A percentile compares a stretch with the other conserved stretches of the same genome.
Evolutionary conservation across 2,888 invertebrate species (phyloP).

Genomic region (Volucella inanis): DNA sequence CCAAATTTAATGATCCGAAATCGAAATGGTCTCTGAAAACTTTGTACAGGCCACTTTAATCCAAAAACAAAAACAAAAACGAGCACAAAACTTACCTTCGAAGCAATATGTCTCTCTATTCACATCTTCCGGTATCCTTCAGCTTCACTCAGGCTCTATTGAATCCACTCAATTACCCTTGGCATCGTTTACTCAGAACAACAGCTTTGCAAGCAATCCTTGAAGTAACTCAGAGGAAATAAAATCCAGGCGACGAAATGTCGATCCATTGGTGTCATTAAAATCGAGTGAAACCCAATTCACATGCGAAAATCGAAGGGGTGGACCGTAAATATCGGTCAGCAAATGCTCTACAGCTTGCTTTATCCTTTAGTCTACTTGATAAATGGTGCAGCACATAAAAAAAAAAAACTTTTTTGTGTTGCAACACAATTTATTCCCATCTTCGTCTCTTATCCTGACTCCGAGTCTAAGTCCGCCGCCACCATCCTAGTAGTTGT

Average conservation of each 20-base stretch:
- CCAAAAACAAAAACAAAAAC: not conserved
- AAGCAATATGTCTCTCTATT: constrained; percentile 27
- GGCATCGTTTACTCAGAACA: constrained; percentile 33
- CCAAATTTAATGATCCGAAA: constrained; percentile 29
- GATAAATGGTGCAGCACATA: constrained; percentile 70
- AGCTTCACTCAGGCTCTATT: not conserved
- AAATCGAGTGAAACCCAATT: constrained; percentile 62
- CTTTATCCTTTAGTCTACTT: constrained; percentile 44
- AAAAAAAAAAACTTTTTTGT: constrained; percentile 38
- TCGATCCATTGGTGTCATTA: constrained; percentile 66
- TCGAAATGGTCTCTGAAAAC: constrained; percentile 24
- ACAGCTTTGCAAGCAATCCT: constrained; percentile 32
- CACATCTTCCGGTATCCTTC: constrained; percentile 10
- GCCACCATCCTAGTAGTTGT: not conserved
- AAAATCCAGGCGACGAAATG: constrained; percentile 71
- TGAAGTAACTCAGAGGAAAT: constrained; percentile 42
- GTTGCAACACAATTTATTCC: constrained; percentile 55
- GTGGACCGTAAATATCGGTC: constrained; percentile 69
- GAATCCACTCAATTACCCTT: constrained; percentile 51
- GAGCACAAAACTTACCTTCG: not conserved
- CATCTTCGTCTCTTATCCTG: constrained; percentile 12
- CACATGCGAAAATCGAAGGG: constrained; percentile 62
- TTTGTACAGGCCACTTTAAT: constrained; percentile 10
- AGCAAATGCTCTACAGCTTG: constrained; percentile 49
- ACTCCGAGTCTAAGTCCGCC: not conserved